Evolutionary conservation across 1,140 invertebrate species (phyloP), one percentile per base, ranked within the genome.

Genomic region (Caerostris darwini): DNA sequence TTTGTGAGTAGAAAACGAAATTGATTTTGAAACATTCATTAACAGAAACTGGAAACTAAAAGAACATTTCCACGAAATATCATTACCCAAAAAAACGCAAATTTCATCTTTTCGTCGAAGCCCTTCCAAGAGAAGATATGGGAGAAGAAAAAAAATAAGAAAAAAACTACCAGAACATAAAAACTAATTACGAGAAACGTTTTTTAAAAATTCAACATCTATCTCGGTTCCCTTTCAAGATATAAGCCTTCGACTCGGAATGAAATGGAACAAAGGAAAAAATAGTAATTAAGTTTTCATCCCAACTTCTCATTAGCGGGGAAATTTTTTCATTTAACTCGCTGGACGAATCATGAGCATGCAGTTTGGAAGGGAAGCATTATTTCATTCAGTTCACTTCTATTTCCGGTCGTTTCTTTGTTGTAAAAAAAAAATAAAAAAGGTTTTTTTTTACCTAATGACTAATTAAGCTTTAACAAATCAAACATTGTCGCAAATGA

Each of bases 21-120:
- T 92, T 92, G 90, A 92, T 92, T 90, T 92, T 85, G 77, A 85
- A 92, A 92, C 81, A 85, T 92, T 92, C 90, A 92, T 92, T 92
- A 85, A 90, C 77, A 61, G 90, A 92, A 92, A 92, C 90, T 64
- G 59, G 77, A 92, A 92, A 50, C 81, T 64, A 64, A 58, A 83
- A 69, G 61, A 77, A 54, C 59, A 56, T 19, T 71, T 83, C 81
- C 19, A 53, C 59, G 81, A 92, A 92, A 92, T 81, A 92, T 92
- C 90, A 92, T 92, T 92, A 92, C 90, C 50, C 50, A 59, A 81
- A 92, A 69, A 92, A 92, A 92, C 90, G 77, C 90, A 92, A 92
- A 92, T 92, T 92, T 92, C 90, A 85, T 92, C 81, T 85, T 92
- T 92, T 92, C 69, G 53, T 61, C 54, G 8, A 90, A 90, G n/a